Percentiles rank a stretch among this genome's conserved stretches.
Conservation (phyloP, 2,888 invertebrate genomes). For the Hecatera dysodea region DNA sequence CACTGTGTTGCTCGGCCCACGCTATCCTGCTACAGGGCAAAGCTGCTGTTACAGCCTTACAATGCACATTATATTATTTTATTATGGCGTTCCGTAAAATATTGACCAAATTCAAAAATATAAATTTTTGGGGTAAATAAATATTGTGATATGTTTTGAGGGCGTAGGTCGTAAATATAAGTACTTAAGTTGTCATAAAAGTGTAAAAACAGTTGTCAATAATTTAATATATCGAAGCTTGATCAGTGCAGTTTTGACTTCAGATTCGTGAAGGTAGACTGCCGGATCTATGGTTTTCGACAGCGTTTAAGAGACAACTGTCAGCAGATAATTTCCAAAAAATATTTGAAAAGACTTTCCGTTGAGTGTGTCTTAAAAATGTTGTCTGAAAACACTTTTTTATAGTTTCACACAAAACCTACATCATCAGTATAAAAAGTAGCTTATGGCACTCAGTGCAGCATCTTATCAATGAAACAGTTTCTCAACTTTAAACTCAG, state of each 20-base stretch:
- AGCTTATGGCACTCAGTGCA: background rate
- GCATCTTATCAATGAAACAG: too few relatives aligned
- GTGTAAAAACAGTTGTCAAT: background rate
- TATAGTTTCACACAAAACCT: too few relatives aligned
- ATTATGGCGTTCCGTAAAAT: slow-evolving; percentile 45
- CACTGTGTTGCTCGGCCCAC: slow-evolving; percentile 44
- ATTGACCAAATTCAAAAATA: slow-evolving; percentile 37
- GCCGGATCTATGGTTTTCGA: too few relatives aligned
- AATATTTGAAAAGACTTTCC: too few relatives aligned
- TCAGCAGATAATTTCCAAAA: too few relatives aligned
- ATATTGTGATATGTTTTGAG: slow-evolving; percentile 5
- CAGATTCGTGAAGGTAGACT: too few relatives aligned
- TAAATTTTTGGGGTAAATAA: slow-evolving; percentile 33
- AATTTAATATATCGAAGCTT: background rate
- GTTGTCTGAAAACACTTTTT: too few relatives aligned
- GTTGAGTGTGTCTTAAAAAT: too few relatives aligned
- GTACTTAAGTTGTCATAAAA: slow-evolving; percentile 13
- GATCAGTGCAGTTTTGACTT: too few relatives aligned
- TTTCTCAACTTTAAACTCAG: too few relatives aligned
- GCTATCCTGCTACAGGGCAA: slow-evolving; percentile 37
- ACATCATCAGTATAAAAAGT: background rate
- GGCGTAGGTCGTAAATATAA: slow-evolving; percentile 24
- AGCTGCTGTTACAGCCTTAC: slow-evolving; percentile 38
- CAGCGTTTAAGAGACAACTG: too few relatives aligned
- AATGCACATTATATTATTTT: slow-evolving; percentile 55